Percentiles rank a stretch among this genome's conserved stretches.
phyloP scores from a whole-genome alignment of 2,797 vertebrate genomes.

The Morelia viridis region DNA sequence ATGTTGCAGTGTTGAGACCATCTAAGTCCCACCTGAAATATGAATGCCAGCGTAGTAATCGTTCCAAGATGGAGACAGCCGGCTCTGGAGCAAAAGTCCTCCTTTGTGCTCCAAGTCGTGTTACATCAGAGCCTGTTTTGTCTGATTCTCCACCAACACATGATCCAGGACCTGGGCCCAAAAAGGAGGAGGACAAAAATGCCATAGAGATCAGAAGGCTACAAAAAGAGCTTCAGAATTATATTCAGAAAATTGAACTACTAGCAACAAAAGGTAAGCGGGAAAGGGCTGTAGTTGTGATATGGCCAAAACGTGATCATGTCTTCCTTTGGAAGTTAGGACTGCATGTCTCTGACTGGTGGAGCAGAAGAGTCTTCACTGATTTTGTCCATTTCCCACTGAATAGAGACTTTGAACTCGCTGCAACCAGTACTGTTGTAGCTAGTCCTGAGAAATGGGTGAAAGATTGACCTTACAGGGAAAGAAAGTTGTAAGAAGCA shows the following conservation, averaged over 20 bases:
- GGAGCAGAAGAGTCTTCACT: neutral
- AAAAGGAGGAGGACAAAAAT: slow-evolving; percentile 66
- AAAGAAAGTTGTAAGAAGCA: neutral
- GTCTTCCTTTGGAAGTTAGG: neutral
- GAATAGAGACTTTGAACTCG: neutral
- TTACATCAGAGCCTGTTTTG: slow-evolving; percentile 21
- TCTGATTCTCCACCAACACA: slow-evolving; percentile 72
- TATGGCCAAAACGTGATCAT: neutral
- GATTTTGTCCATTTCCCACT: neutral
- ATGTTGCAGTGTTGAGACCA: neutral
- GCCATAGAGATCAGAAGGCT: slow-evolving; percentile 81
- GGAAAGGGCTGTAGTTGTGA: neutral
- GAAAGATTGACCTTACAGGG: neutral
- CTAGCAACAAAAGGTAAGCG: slow-evolving; percentile 82
- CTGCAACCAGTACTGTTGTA: neutral
- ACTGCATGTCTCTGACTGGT: neutral
- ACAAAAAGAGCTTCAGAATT: slow-evolving; percentile 83
- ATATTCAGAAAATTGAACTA: slow-evolving; percentile 85
- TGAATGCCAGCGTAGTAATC: slow-evolving; percentile 10
- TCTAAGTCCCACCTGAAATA: slow-evolving; percentile 42
- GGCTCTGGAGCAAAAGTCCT: slow-evolving; percentile 62
- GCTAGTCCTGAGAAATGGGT: neutral
- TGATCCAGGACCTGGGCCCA: slow-evolving; percentile 60
- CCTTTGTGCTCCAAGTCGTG: slow-evolving; percentile 63
- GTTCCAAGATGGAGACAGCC: slow-evolving; percentile 58